Percentiles rank a stretch among this genome's conserved stretches.
Conservation (phyloP, 1,140 invertebrate species). For the Aphidius ervi region DNA sequence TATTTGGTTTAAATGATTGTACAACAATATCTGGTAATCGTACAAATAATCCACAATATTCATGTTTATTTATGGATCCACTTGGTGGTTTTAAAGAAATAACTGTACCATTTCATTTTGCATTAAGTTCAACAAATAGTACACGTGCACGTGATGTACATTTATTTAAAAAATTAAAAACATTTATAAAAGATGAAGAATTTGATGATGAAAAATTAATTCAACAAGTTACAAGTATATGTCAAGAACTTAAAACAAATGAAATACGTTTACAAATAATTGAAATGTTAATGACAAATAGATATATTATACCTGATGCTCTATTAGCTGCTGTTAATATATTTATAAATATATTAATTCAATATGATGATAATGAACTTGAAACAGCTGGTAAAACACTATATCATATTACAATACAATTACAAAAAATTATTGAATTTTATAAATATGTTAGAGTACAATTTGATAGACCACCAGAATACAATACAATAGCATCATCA, state of each 20-base stretch:
- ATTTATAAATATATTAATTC: constrained; percentile 19
- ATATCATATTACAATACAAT: constrained; percentile 35
- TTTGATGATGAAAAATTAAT: constrained; percentile 52
- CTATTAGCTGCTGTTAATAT: constrained; percentile 49
- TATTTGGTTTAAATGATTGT: constrained; percentile 64
- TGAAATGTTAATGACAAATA: constrained; percentile 65
- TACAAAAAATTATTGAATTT: constrained; percentile 46
- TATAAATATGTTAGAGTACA: constrained; percentile 45
- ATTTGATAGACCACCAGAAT: constrained; percentile 42
- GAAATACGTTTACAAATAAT: constrained; percentile 68
- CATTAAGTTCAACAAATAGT: constrained; percentile 81
- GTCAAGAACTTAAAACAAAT: constrained; percentile 67
- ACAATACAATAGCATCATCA: constrained; percentile 37
- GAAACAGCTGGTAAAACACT: constrained; percentile 39
- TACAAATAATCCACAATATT: constrained; percentile 58
- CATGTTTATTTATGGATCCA: constrained; percentile 78
- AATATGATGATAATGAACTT: constrained; percentile 35
- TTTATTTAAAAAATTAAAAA: constrained; percentile 74
- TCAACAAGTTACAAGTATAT: constrained; percentile 54
- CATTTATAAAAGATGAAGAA: constrained; percentile 60
- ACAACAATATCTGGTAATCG: constrained; percentile 32
- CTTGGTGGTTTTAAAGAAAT: constrained; percentile 77
- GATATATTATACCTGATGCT: constrained; percentile 57
- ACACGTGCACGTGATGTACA: constrained; percentile 82
- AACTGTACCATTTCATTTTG: constrained; percentile 84